Evolutionary conservation across 2,113 vertebrate species (phyloP).

Genomic region (Verasper variegatus): DNA sequence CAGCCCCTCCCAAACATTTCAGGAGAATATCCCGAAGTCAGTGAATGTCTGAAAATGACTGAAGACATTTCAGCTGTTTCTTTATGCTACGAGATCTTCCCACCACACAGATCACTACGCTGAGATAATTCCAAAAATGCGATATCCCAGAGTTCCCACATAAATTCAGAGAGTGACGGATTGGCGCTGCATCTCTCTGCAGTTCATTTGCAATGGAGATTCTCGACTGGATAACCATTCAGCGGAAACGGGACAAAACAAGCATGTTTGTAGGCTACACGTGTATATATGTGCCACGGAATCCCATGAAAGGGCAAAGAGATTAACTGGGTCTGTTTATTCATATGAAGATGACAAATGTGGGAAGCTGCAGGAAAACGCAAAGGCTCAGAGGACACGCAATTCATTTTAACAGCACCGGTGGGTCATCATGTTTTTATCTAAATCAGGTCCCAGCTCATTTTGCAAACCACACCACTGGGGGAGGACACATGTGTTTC

Average conservation of each 20-base stretch:
- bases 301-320: conserved; percentile 67
- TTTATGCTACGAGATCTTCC: conserved; percentile 16
- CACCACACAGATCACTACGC: conserved; percentile 3
- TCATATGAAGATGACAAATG: conserved; percentile 84
- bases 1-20: no score
- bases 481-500: conserved; percentile 55
- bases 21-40: no score
- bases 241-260: conserved; percentile 58
- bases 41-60: neutral
- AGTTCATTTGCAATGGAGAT: conserved; percentile 72
- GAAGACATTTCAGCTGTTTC: conserved; percentile 26
- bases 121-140: conserved; percentile 48
- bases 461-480: conserved; percentile 66
- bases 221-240: conserved; percentile 57
- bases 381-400: conserved; percentile 71
- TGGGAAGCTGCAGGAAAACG: conserved; percentile 62
- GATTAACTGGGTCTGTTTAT: conserved; percentile 81
- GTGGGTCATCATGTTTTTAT: conserved; percentile 79
- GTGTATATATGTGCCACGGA: conserved; percentile 44
- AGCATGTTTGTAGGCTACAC: conserved; percentile 56
- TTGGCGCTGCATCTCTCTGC: conserved; percentile 37
- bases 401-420: conserved; percentile 78
- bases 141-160: conserved; percentile 61
- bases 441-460: conserved; percentile 75
- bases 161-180: conserved; percentile 63